Evolutionary conservation across 2,888 invertebrate species (phyloP).

Genomic region (Dione vanillae): DNA sequence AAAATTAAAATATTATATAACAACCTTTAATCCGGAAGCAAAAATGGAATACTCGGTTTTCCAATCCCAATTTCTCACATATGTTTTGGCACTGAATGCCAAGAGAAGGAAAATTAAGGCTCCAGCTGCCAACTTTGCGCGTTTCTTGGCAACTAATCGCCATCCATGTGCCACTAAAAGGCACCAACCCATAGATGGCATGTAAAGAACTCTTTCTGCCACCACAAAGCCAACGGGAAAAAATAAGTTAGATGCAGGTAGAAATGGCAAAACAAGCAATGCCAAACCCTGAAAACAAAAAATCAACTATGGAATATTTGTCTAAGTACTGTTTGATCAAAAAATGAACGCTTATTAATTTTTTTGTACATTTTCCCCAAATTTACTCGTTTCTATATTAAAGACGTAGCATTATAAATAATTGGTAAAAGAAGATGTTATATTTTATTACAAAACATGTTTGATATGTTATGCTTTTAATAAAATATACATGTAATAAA

Average conservation of each 20-base stretch:
- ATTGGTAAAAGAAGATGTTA: slow-evolving; percentile 34
- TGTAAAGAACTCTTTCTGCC: slow-evolving; percentile 97
- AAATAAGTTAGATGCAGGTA: slow-evolving; percentile 98
- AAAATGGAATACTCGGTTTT: slow-evolving; percentile 96
- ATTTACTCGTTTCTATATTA: background rate
- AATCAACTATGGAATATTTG: background rate
- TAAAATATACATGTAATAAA: slow-evolving; percentile 5
- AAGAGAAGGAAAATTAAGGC: slow-evolving; percentile 88
- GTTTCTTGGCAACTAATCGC: slow-evolving; percentile 87
- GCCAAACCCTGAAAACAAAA: slow-evolving; percentile 89
- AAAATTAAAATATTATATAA: slow-evolving; percentile 2
- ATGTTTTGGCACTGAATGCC: slow-evolving; percentile 93
- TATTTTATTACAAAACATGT: slow-evolving; percentile 1
- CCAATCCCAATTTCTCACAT: slow-evolving; percentile 96
- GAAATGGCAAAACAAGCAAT: slow-evolving; percentile 94
- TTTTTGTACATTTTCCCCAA: background rate
- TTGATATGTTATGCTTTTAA: slow-evolving; percentile 15
- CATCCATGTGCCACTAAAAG: slow-evolving; percentile 95
- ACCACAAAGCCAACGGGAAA: slow-evolving; percentile 99
- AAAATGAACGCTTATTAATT: background rate
- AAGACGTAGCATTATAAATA: background rate
- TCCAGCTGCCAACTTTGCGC: slow-evolving; percentile 87
- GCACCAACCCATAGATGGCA: slow-evolving; percentile 99
- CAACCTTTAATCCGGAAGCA: slow-evolving; percentile 91
- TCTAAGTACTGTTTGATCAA: background rate